Evolutionary conservation across 2,888 invertebrate species (phyloP).

Genomic region (Dryobota labecula): DNA sequence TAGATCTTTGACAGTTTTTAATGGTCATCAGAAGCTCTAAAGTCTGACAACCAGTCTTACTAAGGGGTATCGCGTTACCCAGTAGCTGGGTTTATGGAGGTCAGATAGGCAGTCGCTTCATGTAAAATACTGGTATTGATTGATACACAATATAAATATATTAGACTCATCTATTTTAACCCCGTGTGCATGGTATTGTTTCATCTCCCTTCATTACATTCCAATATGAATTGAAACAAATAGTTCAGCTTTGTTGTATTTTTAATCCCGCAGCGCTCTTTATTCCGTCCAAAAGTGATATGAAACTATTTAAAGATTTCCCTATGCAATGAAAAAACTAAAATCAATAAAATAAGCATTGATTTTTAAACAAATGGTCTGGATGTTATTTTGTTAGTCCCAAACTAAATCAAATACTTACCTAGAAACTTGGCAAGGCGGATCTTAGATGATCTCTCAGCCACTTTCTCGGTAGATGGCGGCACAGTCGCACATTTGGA

Average conservation of each 20-base stretch:
- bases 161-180: background rate
- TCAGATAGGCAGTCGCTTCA: no score
- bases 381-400: background rate
- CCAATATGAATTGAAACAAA: constrained; percentile 2
- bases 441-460: background rate
- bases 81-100: no score
- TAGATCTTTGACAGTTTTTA: no score
- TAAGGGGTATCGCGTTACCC: no score
- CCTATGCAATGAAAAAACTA: background rate
- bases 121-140: no score
- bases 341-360: background rate
- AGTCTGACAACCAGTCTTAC: no score
- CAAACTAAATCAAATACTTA: constrained; percentile 1
- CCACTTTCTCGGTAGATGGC: background rate
- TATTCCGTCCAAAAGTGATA: background rate
- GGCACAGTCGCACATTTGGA: background rate
- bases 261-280: constrained; percentile 10
- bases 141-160: background rate
- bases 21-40: no score
- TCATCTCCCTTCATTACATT: background rate
- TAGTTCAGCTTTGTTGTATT: background rate
- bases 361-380: background rate
- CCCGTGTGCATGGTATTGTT: background rate
- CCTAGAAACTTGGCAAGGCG: no score
- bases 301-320: background rate